Evolutionary conservation across 2,797 vertebrate genomes (phyloP), one percentile per base, ranked within the genome.

Genomic region (Scolopax rusticola): DNA sequence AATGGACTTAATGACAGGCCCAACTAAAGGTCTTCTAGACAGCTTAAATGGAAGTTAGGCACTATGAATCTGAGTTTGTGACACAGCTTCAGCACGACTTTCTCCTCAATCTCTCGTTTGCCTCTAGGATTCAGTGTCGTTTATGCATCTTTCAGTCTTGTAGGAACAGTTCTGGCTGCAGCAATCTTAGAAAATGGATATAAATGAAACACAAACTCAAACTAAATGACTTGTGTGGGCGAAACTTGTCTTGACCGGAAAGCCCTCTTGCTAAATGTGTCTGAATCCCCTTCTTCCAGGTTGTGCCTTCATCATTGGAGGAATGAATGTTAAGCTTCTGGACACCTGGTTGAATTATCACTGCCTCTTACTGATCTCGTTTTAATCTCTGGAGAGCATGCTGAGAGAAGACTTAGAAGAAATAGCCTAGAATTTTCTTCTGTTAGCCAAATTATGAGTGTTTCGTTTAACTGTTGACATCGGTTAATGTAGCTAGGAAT

Each of bases 401-500:
- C 67, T 40, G 47, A 87, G 63, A 67, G 28, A 82, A 88, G 33
- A 65, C 12, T 51, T 70, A 53, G 19, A 36, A 90, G 36, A 91
- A 54, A 11, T 84, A 74, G 53, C 27, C 21, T 32, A 51, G 47
- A 74, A 67, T 81, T 69, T 83, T 74, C 17, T 90, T 74, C 56
- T 75, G 7, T 75, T 94, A 57, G 8, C 45, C 2, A 8, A 80
- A 68, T 77, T 57, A 12, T 0, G 3, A 56, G 17, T 0, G 0
- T 79, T 84, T 74, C 2, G 7, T 73, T 73, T 40, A 87, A 36
- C 18, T 51, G 28, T 71, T 90, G 30, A 38, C 36, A 59, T 77
- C 15, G 36, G 20, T 28, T 89, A 33, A 50, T 84, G 28, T 48
- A 68, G 32, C 41, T 57, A 65, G 43, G 74, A 68, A 68, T 45